These are phyloP conservation scores for Tyto alba DNA, from an alignment of 2,113 vertebrate species.

Conservation along the genomic window DNA sequence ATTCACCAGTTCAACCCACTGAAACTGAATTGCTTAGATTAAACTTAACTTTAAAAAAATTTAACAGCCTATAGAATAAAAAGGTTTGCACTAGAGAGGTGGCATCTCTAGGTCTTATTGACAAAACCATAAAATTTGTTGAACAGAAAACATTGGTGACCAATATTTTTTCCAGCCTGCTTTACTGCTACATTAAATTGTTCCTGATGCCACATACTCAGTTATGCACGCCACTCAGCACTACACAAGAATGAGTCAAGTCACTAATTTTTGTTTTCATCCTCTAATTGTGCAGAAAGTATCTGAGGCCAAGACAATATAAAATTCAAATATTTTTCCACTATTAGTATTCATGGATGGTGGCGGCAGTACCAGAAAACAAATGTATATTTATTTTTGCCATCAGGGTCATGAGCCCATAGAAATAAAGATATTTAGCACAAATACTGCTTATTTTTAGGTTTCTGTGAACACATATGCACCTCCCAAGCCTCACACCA, in stretches of 20 bases:
- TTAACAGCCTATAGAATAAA: background rate
- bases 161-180: background rate
- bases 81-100: background rate
- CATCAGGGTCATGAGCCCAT: background rate
- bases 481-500: background rate
- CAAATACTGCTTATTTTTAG: constrained; percentile 50
- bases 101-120: background rate
- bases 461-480: constrained; percentile 30
- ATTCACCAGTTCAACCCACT: background rate
- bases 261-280: background rate
- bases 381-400: background rate
- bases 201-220: background rate
- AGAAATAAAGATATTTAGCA: constrained; percentile 41
- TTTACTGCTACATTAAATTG: background rate
- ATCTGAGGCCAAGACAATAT: background rate
- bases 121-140: background rate
- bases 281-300: background rate
- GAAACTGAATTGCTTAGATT: background rate
- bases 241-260: background rate
- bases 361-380: background rate
- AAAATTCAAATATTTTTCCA: background rate
- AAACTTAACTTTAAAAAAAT: background rate
- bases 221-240: background rate
- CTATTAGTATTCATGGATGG: background rate
- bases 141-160: background rate